A percentile compares a stretch with the other conserved stretches of the same genome.
Conservation (phyloP, 2,113 vertebrate species). For the Burhinus oedicnemus region DNA sequence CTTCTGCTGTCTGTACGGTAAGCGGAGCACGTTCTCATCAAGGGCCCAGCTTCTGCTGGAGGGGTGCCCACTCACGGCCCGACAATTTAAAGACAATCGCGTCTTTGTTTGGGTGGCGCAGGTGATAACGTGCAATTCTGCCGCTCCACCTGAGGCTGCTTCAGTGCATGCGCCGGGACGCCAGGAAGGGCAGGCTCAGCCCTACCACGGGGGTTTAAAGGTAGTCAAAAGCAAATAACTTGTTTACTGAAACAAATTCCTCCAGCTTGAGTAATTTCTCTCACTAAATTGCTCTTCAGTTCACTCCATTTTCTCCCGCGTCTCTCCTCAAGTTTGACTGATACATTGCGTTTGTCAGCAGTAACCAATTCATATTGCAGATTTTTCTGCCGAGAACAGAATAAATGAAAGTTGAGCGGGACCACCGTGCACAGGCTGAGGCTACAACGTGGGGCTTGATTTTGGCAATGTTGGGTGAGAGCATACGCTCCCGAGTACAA, state of each 20-base stretch:
- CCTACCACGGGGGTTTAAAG: background rate
- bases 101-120: background rate
- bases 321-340: background rate
- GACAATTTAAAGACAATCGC: background rate
- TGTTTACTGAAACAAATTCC: background rate
- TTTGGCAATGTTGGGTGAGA: background rate
- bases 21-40: background rate
- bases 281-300: background rate
- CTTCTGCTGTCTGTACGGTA: too few species aligned
- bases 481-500: background rate
- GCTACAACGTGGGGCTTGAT: too few species aligned
- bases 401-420: background rate
- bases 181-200: background rate
- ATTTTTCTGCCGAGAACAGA: background rate
- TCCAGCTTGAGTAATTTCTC: background rate
- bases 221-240: background rate
- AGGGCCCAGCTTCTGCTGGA: background rate
- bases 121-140: accelerated
- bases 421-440: background rate
- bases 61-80: background rate
- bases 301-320: background rate
- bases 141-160: too few species aligned
- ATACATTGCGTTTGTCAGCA: background rate
- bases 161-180: accelerated
- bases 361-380: background rate